A percentile compares a stretch with the other conserved stretches of the same genome.
phyloP scores from a whole-genome alignment of 2,888 invertebrate species.

The Ctena decussata region DNA sequence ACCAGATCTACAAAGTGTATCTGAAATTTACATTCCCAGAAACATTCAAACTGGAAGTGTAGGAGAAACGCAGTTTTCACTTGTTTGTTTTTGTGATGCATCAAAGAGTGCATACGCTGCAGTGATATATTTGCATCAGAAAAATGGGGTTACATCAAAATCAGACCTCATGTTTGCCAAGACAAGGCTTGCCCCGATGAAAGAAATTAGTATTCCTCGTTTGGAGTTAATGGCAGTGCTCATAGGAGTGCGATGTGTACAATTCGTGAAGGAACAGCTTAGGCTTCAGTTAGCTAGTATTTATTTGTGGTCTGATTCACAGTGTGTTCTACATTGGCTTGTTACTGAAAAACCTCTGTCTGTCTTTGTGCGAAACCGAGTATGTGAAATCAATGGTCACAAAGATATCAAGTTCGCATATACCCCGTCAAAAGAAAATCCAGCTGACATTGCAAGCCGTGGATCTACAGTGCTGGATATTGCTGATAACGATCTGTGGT shows the following conservation, averaged over 20 bases:
- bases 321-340: constrained; percentile 5
- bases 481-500: not conserved
- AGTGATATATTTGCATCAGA: constrained; percentile 22
- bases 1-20: not conserved
- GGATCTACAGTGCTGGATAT: not conserved
- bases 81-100: constrained; percentile 30
- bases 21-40: too few relatives aligned
- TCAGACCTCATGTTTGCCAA: constrained; percentile 38
- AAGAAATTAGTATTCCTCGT: constrained; percentile 35
- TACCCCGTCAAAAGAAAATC: constrained; percentile 6
- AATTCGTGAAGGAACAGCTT: constrained; percentile 6
- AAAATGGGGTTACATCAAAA: not conserved
- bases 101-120: constrained; percentile 14
- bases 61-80: not conserved
- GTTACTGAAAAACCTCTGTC: not conserved
- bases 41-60: too few relatives aligned
- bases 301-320: constrained; percentile 12
- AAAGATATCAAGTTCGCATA: not conserved
- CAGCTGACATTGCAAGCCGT: constrained; percentile 8
- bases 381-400: not conserved
- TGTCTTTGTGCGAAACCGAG: not conserved
- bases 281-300: not conserved
- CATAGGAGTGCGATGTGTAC: not conserved
- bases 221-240: constrained; percentile 40
- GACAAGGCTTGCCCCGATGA: constrained; percentile 44